These are phyloP conservation scores for Celastrina argiolus DNA, from an alignment of 2,888 invertebrate genomes.

Conservation along the genomic window DNA sequence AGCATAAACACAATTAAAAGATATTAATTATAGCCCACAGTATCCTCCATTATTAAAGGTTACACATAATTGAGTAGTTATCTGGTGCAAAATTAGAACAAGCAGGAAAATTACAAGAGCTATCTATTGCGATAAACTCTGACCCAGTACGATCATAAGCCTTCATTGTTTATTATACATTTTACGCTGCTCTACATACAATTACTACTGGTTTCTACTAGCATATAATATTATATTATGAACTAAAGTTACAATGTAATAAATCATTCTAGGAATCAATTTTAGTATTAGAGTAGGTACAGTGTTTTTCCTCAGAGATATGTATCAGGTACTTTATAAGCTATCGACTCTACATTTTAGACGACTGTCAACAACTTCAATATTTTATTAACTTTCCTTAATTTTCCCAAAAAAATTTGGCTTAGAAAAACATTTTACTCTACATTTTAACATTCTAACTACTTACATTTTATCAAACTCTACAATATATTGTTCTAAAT, in stretches of 20 bases:
- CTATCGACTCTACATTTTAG: neutral
- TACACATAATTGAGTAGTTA: constrained; percentile 19
- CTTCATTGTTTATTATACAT: constrained; percentile 27
- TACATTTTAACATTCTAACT: too few species aligned
- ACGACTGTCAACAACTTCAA: too few species aligned
- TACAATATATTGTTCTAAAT: too few species aligned
- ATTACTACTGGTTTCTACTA: constrained; percentile 3
- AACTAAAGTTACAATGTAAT: neutral
- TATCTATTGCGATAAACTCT: constrained; percentile 53
- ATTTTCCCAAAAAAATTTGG: too few species aligned
- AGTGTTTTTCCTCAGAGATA: neutral
- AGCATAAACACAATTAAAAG: neutral
- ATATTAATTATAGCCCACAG: neutral
- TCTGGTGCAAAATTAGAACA: constrained; percentile 57
- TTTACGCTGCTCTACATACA: neutral
- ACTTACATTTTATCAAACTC: too few species aligned
- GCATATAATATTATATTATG: neutral
- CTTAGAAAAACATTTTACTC: too few species aligned
- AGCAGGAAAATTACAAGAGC: constrained; percentile 63
- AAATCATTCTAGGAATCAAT: neutral
- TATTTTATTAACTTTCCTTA: too few species aligned
- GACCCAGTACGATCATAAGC: constrained; percentile 38
- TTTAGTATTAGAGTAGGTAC: neutral
- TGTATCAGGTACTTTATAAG: too few species aligned
- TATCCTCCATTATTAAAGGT: constrained; percentile 4